Evolutionary conservation across 2,113 vertebrate genomes (phyloP), one percentile per base, ranked within the genome.

Genomic region (Bujurquina vittata): DNA sequence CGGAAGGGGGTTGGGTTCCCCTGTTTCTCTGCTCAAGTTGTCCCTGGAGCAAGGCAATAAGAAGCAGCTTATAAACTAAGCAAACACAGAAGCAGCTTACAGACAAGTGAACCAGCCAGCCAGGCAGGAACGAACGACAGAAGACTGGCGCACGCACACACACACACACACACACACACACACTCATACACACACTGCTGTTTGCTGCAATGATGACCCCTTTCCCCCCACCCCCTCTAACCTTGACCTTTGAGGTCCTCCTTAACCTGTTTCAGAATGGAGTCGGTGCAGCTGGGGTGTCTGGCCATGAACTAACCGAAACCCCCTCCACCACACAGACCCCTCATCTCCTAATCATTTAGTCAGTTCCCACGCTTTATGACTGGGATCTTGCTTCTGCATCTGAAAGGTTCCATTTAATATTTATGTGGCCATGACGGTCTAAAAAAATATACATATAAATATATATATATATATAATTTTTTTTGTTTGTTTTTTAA

Each of bases 261-360:
- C 90, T 91, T 94, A 95, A 94, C 95, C 95, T 92, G 92, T 93
- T 91, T 92, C 87, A 94, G 90, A 95, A 95, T 95, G 91, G 87
- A 88, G 94, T 91, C 75, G 29, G 94, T 94, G 93, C 96, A 97
- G 96, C 96, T 96, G 96, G 92, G 90, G 87, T 58, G 95, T 96
- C 95, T 96, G 91, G 95, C 92, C 94, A 12, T 72, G 22, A 89
- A 92, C 94, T 89, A 92, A 84, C 84, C 12, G 33, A 93, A 91
- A 93, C 92, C 94, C 94, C 94, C 92, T 87, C 81, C 89, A 81
- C 85, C 2, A 12, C 75, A 55, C 75, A 10, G 35, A 77, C 75
- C 81, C 84, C 85, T 84, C 78, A 31, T 83, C 67, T 23, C 86
- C 90, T 88, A 58, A 83, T 92, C 88, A 88, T 80, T 75, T 89